A percentile compares a stretch with the other conserved stretches of the same genome.
These are phyloP conservation scores for Autographa pulchrina DNA, from an alignment of 2,888 invertebrate genomes.

Conservation along the genomic window DNA sequence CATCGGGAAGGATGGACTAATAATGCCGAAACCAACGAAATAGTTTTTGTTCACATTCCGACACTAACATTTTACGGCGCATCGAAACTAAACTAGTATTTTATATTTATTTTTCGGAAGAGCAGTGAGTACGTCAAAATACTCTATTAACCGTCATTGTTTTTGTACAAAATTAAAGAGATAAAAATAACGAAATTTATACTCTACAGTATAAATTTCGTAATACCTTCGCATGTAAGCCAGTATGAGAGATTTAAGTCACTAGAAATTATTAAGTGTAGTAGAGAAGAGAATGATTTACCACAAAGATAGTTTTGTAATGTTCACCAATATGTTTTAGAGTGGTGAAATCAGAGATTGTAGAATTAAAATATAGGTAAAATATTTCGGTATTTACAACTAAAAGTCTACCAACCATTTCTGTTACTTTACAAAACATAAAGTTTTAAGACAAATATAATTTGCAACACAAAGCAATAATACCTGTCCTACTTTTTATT, in stretches of 20 bases:
- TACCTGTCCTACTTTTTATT: slow-evolving; percentile 10
- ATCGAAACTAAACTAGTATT: slow-evolving; percentile 33
- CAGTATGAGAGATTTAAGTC: no score
- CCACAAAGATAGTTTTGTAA: no score
- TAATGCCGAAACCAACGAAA: slow-evolving; percentile 53
- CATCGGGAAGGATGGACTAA: slow-evolving; percentile 59
- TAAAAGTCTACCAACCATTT: neutral
- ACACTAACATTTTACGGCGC: slow-evolving; percentile 48
- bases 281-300: no score
- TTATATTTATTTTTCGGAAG: slow-evolving; percentile 21
- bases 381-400: no score
- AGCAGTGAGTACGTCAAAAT: slow-evolving; percentile 8
- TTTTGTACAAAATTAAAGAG: neutral
- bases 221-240: no score
- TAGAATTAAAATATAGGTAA: no score
- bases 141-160: neutral
- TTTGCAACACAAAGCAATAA: slow-evolving; percentile 11
- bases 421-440: neutral
- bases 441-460: neutral
- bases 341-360: no score
- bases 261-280: no score
- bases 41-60: slow-evolving; percentile 59
- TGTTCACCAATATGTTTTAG: no score
- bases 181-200: no score
- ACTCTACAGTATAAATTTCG: no score